Evolutionary conservation across 2,888 invertebrate genomes (phyloP).

Genomic region (Autographa pulchrina): DNA sequence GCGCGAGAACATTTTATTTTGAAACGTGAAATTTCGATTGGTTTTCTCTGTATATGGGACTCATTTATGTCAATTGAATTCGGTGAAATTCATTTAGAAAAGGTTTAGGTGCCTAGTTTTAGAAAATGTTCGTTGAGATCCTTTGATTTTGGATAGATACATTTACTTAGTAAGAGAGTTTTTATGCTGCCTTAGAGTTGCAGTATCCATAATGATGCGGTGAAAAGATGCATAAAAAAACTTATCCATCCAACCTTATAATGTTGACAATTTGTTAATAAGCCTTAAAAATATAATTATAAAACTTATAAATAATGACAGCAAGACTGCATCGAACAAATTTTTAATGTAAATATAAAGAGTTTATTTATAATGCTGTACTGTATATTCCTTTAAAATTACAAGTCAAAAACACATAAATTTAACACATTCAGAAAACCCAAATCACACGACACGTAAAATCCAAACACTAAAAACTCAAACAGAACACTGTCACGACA

Average conservation of each 20-base stretch:
- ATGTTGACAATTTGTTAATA: no score
- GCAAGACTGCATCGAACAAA: no score
- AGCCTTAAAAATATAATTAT: no score
- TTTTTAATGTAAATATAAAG: no score
- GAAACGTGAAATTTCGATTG: constrained; percentile 14
- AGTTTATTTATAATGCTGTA: no score
- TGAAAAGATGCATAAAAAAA: no score
- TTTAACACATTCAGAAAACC: neutral
- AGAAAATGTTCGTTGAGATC: neutral
- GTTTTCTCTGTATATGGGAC: constrained; percentile 21
- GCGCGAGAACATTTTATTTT: constrained; percentile 23
- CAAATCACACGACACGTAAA: neutral
- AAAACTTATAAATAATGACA: no score
- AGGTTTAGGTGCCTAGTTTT: neutral
- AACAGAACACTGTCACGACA: neutral
- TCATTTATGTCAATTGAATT: constrained; percentile 4
- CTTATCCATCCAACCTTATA: no score
- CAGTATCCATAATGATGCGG: no score
- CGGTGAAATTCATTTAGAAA: neutral
- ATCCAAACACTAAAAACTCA: neutral
- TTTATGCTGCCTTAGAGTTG: no score
- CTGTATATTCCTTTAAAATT: no score
- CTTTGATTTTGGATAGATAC: neutral
- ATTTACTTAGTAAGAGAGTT: neutral
- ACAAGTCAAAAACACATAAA: no score